A percentile compares a stretch with the other conserved stretches of the same genome.
Conservation (phyloP, 2,888 invertebrate species). For the Copidosoma aretas region DNA sequence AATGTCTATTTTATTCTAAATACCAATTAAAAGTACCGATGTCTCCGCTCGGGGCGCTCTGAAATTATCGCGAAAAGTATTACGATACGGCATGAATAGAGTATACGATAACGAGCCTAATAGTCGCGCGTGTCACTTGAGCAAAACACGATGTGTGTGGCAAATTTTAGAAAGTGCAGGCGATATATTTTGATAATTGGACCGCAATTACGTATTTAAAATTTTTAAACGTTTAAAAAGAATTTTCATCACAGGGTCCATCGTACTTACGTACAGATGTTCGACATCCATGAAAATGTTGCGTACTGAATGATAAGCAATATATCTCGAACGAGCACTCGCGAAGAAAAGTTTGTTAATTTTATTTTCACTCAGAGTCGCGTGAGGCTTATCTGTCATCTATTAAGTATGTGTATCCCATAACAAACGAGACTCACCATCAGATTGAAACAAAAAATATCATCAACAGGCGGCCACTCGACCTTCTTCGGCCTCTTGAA, state of each 20-base stretch:
- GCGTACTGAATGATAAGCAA: too few species aligned
- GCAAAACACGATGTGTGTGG: slow-evolving; percentile 7
- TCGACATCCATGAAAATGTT: too few species aligned
- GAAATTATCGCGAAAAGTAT: slow-evolving; percentile 14
- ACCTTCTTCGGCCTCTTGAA: slow-evolving; percentile 95
- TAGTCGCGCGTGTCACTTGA: slow-evolving; percentile 19
- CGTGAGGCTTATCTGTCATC: too few species aligned
- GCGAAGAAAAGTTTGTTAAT: too few species aligned
- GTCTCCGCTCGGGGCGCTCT: not conserved
- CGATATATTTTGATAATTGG: slow-evolving; percentile 25
- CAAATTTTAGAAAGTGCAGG: slow-evolving; percentile 30
- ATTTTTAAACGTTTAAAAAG: slow-evolving; percentile 2
- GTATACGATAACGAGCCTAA: slow-evolving; percentile 12
- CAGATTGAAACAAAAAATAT: not conserved
- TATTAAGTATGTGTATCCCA: too few species aligned
- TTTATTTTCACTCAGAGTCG: too few species aligned
- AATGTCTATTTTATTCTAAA: not conserved
- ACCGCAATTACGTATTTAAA: slow-evolving; percentile 7
- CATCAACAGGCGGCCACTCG: slow-evolving; percentile 81
- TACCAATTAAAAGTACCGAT: not conserved
- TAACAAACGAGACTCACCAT: too few species aligned
- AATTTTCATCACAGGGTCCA: not conserved
- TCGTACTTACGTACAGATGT: too few species aligned
- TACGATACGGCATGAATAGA: not conserved
- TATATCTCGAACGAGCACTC: too few species aligned